Evolutionary conservation across 2,113 vertebrate species (phyloP).

Genomic region (Pseudorectes ferrugineus): DNA sequence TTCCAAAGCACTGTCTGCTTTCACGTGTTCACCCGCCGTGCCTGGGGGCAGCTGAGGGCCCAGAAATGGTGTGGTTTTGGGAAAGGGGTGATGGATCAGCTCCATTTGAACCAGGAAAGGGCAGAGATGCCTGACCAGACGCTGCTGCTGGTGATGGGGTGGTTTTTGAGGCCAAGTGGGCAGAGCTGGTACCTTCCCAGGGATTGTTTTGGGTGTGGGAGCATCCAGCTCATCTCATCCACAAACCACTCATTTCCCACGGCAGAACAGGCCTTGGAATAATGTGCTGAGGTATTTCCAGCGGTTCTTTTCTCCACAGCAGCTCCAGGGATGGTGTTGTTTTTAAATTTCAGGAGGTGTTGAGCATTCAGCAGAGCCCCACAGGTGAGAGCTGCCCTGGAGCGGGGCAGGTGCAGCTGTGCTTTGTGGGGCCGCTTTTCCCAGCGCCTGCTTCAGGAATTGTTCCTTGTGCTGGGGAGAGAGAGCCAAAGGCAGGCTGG

Average conservation of each 20-base stretch:
- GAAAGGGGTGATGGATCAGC: background rate
- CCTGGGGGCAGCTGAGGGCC: background rate
- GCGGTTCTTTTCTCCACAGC: background rate
- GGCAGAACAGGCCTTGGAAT: background rate
- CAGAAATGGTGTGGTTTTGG: background rate
- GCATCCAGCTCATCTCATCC: background rate
- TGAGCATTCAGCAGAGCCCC: accelerated
- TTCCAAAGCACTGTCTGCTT: background rate
- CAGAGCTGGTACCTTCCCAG: background rate
- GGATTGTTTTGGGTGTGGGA: background rate
- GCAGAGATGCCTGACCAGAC: background rate
- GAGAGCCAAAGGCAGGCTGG: background rate
- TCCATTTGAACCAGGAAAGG: background rate
- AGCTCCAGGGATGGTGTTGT: accelerated
- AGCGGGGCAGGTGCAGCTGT: background rate
- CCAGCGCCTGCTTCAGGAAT: background rate
- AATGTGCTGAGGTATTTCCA: accelerated
- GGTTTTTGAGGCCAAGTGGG: background rate
- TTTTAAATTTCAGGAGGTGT: background rate
- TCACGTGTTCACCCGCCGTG: accelerated
- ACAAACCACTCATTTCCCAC: background rate
- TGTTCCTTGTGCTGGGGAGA: background rate
- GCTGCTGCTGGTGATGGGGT: background rate
- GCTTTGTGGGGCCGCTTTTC: background rate
- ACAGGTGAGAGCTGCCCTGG: accelerated